These are phyloP conservation scores for Drosophila elegans DNA, from an alignment of 1,140 invertebrate species.

Conservation along the genomic window DNA sequence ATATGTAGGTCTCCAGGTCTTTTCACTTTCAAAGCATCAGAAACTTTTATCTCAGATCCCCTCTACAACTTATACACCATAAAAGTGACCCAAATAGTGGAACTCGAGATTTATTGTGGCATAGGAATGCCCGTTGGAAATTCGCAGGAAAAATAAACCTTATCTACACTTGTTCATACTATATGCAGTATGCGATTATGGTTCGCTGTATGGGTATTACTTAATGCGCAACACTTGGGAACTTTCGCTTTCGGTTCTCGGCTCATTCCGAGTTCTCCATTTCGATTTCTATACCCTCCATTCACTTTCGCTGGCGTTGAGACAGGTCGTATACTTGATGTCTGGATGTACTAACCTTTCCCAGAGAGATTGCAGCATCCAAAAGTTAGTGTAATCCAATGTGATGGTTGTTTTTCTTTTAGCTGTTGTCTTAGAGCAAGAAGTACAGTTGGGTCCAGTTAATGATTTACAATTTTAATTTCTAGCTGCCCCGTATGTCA, in stretches of 20 bases:
- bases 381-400: slow-evolving; percentile 79
- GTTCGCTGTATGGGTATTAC: slow-evolving; percentile 25
- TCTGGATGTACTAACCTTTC: slow-evolving; percentile 70
- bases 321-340: slow-evolving; percentile 63
- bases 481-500: slow-evolving; percentile 31
- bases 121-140: slow-evolving; percentile 45
- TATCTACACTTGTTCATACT: slow-evolving; percentile 51
- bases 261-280: slow-evolving; percentile 39
- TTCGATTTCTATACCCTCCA: slow-evolving; percentile 14
- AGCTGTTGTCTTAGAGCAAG: not conserved
- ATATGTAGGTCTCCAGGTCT: not conserved
- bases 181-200: slow-evolving; percentile 41
- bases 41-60: slow-evolving; percentile 24
- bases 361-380: slow-evolving; percentile 71
- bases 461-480: slow-evolving; percentile 30
- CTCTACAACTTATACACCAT: not conserved
- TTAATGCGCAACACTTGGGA: slow-evolving; percentile 51
- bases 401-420: slow-evolving; percentile 51
- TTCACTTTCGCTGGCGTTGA: slow-evolving; percentile 44
- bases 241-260: slow-evolving; percentile 73
- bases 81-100: slow-evolving; percentile 38
- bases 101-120: slow-evolving; percentile 15
- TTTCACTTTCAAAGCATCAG: slow-evolving; percentile 1
- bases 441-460: slow-evolving; percentile 60
- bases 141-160: slow-evolving; percentile 57